These are phyloP conservation scores for Lasiurus borealis DNA, from an alignment of 2,113 vertebrate genomes.

Conservation along the genomic window DNA sequence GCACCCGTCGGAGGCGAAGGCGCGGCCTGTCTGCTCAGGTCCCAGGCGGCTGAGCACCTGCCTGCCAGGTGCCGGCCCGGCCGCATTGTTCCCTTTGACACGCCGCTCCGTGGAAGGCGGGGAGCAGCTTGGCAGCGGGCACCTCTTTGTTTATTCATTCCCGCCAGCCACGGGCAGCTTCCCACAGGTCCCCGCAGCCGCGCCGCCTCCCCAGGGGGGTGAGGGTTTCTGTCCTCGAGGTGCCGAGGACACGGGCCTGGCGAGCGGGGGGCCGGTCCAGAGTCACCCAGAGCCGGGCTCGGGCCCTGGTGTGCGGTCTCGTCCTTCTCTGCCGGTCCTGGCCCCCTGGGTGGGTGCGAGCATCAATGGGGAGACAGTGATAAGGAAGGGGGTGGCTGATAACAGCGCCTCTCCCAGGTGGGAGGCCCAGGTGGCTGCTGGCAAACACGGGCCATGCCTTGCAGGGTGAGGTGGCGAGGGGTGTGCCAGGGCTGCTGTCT, in stretches of 20 bases:
- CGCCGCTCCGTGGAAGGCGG: rapidly evolving
- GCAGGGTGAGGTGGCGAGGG: rapidly evolving
- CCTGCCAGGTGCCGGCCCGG: neutral
- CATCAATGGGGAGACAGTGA: too few relatives aligned
- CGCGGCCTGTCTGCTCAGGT: neutral
- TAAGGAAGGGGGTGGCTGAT: rapidly evolving
- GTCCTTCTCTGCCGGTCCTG: neutral
- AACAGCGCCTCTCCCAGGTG: neutral
- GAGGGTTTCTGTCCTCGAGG: neutral
- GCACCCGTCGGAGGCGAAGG: neutral
- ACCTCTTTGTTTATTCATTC: neutral
- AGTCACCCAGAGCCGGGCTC: neutral
- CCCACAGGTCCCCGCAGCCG: neutral
- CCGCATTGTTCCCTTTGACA: neutral
- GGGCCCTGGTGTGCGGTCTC: neutral
- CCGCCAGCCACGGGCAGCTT: neutral
- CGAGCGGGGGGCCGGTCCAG: neutral
- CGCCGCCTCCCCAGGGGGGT: neutral
- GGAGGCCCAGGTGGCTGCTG: neutral
- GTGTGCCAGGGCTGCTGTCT: neutral
- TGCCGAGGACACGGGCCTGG: neutral
- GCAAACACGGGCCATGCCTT: neutral
- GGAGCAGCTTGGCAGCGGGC: neutral
- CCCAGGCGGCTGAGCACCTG: neutral
- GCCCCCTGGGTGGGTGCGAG: neutral